These are phyloP conservation scores for Halictus quadricinctus DNA, from an alignment of 2,888 invertebrate genomes.

Conservation along the genomic window DNA sequence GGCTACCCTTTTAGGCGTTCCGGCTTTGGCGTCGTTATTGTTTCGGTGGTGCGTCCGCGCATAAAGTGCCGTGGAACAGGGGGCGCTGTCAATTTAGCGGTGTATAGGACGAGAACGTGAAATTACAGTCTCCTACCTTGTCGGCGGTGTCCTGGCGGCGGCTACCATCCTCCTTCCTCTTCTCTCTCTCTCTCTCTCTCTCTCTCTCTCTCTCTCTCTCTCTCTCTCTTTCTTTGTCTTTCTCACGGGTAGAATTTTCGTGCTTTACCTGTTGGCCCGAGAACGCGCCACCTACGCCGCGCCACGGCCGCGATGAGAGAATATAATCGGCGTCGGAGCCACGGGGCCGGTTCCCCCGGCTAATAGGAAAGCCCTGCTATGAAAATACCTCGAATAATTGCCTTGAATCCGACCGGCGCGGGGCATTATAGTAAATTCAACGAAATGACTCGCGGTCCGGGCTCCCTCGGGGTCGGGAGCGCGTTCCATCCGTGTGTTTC, in stretches of 20 bases:
- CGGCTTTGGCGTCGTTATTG: constrained; percentile 63
- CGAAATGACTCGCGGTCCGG: constrained; percentile 68
- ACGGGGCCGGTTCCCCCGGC: constrained; percentile 48
- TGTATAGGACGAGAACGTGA: constrained; percentile 52
- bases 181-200: not conserved
- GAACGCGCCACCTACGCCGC: constrained; percentile 56
- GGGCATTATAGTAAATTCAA: constrained; percentile 73
- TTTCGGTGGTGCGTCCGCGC: constrained; percentile 63
- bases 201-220: not conserved
- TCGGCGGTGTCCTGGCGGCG: constrained; percentile 20
- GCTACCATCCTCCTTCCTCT: constrained; percentile 1
- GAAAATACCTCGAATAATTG: constrained; percentile 77
- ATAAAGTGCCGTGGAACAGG: constrained; percentile 65
- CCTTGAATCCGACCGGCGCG: constrained; percentile 65
- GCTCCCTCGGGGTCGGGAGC: constrained; percentile 50
- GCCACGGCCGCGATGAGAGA: constrained; percentile 28
- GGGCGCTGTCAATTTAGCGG: constrained; percentile 70
- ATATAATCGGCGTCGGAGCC: constrained; percentile 61
- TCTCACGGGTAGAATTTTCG: constrained; percentile 23
- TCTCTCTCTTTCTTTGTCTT: not conserved
- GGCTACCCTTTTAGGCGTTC: constrained; percentile 61
- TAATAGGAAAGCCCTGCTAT: constrained; percentile 76
- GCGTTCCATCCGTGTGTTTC: constrained; percentile 52
- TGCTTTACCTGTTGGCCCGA: constrained; percentile 12
- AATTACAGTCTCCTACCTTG: constrained; percentile 64